Evolutionary conservation across 2,797 vertebrate genomes (phyloP).

Genomic region (Gymnodraco acuticeps): DNA sequence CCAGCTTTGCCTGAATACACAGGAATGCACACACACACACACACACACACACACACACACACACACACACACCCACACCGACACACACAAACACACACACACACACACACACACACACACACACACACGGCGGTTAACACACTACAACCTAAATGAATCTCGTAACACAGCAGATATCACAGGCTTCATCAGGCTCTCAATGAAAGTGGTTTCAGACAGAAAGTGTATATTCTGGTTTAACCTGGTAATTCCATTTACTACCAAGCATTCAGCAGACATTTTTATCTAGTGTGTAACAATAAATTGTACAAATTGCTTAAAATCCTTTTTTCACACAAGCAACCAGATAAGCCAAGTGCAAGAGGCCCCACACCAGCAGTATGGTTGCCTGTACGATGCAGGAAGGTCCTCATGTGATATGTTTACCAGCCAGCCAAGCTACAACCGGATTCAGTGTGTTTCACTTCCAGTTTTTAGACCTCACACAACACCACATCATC

Average conservation of each 20-base stretch:
- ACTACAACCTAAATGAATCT: conserved; percentile 63
- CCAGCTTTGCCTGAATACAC: conserved; percentile 53
- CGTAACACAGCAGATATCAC: conserved; percentile 64
- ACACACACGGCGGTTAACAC: conserved; percentile 19
- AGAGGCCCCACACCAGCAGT: conserved; percentile 6
- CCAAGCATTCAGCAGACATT: conserved; percentile 57
- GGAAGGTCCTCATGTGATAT: not conserved
- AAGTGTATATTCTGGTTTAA: conserved; percentile 55
- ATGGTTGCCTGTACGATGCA: conserved; percentile 3
- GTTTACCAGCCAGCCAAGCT: conserved; percentile 2
- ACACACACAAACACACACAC: conserved; percentile 24
- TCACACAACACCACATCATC: not conserved
- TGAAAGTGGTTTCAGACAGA: conserved; percentile 62
- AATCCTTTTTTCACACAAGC: conserved; percentile 21
- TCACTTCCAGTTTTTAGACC: not conserved
- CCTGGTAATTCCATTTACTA: conserved; percentile 71
- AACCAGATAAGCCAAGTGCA: conserved; percentile 9
- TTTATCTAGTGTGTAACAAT: conserved; percentile 65
- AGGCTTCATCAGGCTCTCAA: conserved; percentile 63
- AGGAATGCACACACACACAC: conserved; percentile 21
- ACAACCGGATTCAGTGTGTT: conserved; percentile 1
- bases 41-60: too few species aligned
- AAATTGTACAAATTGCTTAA: conserved; percentile 65
- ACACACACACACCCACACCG: too few species aligned
- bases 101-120: conserved; percentile 31